A percentile compares a stretch with the other conserved stretches of the same genome.
phyloP scores from a whole-genome alignment of 1,140 invertebrate genomes.

The Prorops nasuta region DNA sequence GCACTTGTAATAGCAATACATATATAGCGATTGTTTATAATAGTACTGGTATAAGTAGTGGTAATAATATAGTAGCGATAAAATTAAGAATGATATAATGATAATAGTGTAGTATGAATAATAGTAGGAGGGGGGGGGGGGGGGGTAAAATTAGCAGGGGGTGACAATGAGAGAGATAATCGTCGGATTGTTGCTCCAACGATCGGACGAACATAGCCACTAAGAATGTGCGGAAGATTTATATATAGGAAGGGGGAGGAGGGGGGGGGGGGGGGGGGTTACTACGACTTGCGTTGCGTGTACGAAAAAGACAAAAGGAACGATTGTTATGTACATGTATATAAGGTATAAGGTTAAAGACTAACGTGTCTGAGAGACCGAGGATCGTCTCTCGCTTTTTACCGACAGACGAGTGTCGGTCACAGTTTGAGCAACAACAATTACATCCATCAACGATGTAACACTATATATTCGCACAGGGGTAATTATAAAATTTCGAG shows the following conservation, averaged over 20 bases:
- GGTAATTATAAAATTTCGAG: background rate
- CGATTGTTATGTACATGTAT: conserved; percentile 36
- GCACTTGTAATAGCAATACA: conserved; percentile 7
- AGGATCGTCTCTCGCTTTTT: background rate
- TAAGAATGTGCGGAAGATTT: background rate
- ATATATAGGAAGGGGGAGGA: background rate
- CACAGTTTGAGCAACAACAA: conserved; percentile 2
- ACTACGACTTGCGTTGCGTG: too few relatives aligned
- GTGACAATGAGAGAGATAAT: too few relatives aligned
- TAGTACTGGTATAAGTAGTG: too few relatives aligned
- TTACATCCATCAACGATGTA: conserved; percentile 14
- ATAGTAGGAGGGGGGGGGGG: too few relatives aligned
- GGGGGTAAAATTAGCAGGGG: too few relatives aligned
- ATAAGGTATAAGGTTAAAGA: conserved; percentile 13
- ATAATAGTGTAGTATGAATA: too few relatives aligned
- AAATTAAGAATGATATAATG: too few relatives aligned
- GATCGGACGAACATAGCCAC: too few relatives aligned
- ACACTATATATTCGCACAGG: conserved; percentile 14
- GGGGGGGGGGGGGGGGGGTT: too few relatives aligned
- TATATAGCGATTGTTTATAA: too few relatives aligned
- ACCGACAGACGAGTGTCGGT: background rate
- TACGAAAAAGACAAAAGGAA: conserved; percentile 33
- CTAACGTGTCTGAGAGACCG: conserved; percentile 12
- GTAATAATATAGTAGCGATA: too few relatives aligned
- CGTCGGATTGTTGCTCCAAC: too few relatives aligned